Conservation (phyloP, 2,888 invertebrate species). For the Troides aeacus region DNA sequence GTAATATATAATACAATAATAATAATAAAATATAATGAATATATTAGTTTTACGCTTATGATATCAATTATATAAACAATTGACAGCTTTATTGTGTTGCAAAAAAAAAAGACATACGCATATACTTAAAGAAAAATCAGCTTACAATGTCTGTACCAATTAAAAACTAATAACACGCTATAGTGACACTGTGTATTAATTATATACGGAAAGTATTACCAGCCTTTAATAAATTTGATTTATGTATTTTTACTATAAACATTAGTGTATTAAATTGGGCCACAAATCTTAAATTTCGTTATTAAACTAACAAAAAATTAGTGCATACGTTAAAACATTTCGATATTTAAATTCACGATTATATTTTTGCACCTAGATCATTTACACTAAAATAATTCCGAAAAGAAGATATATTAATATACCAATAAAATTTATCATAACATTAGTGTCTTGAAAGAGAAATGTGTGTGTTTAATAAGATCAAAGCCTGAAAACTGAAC, state of each 20-base stretch:
- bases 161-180: neutral
- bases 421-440: neutral
- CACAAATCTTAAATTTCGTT: neutral
- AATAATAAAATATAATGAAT: no score
- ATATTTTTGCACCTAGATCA: neutral
- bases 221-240: neutral
- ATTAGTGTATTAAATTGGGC: neutral
- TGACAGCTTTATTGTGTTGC: neutral
- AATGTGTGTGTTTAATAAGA: neutral
- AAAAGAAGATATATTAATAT: neutral
- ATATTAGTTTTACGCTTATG: no score
- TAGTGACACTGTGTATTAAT: neutral
- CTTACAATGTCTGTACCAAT: neutral
- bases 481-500: neutral
- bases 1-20: no score
- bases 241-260: neutral
- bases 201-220: neutral
- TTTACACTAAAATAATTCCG: neutral
- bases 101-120: neutral
- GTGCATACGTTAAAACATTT: neutral
- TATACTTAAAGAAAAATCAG: neutral
- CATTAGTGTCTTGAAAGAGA: neutral
- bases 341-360: neutral
- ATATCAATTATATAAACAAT: neutral
- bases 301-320: neutral